Percentiles rank a stretch among this genome's conserved stretches.
Conservation (phyloP, 2,797 vertebrate genomes). For the Argyrosomus regius region DNA sequence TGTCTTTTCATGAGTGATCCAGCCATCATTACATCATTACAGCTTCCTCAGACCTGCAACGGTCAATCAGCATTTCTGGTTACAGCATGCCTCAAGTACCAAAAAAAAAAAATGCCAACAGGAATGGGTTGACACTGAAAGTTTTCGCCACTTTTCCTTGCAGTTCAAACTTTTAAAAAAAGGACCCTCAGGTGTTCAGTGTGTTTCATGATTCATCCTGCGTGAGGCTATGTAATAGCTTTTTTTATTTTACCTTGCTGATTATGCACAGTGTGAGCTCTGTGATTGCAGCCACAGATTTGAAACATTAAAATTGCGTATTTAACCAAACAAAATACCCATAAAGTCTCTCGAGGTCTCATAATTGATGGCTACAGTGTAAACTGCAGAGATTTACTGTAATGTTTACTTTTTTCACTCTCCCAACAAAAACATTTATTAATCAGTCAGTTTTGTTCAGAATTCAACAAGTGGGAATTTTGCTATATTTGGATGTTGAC, state of each 20-base stretch:
- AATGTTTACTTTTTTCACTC: neutral
- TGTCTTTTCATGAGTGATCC: constrained; percentile 29
- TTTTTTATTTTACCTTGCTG: constrained; percentile 4
- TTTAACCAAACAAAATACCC: neutral
- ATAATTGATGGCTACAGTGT: neutral
- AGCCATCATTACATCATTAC: constrained; percentile 44
- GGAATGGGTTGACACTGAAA: neutral
- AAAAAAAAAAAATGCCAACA: neutral
- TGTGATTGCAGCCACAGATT: constrained; percentile 1
- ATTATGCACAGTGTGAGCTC: constrained; percentile 27
- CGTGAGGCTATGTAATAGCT: neutral
- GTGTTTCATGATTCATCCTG: neutral
- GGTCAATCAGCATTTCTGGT: constrained; percentile 7
- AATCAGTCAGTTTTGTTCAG: constrained; percentile 6
- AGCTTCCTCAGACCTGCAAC: constrained; percentile 11
- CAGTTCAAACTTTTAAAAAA: neutral
- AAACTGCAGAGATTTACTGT: neutral
- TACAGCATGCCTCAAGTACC: neutral
- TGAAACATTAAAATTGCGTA: neutral
- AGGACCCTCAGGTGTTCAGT: neutral
- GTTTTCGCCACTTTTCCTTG: neutral
- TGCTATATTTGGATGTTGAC: too few relatives aligned
- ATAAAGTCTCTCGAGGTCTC: neutral
- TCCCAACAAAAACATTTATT: neutral
- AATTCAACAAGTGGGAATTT: neutral